A percentile compares a stretch with the other conserved stretches of the same genome.
Conservation (phyloP, 1,140 invertebrate species). For the Orchestia grillus region DNA sequence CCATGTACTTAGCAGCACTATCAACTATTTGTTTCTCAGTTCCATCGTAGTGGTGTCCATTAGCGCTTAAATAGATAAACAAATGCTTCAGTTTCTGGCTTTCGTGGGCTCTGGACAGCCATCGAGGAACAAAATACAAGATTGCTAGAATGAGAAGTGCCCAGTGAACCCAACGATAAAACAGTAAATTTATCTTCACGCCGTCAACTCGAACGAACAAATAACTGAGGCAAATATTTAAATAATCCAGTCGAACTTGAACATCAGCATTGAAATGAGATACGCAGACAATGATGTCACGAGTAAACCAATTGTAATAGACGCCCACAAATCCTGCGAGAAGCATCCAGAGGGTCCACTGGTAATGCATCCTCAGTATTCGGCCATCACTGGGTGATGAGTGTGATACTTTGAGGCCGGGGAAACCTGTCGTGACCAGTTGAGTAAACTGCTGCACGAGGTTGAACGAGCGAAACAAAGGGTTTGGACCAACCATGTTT, state of each 20-base stretch:
- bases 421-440: conserved; percentile 41
- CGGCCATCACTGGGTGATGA: conserved; percentile 45
- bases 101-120: conserved; percentile 42
- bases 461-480: conserved; percentile 50
- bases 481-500: neutral
- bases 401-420: neutral
- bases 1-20: conserved; percentile 37
- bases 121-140: conserved; percentile 45
- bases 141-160: neutral
- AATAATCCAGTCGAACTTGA: conserved; percentile 53
- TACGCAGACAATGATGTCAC: conserved; percentile 44
- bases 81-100: conserved; percentile 51
- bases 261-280: conserved; percentile 58
- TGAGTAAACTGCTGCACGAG: conserved; percentile 45
- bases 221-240: conserved; percentile 41
- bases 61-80: conserved; percentile 35
- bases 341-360: conserved; percentile 56
- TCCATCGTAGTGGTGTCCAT: conserved; percentile 25
- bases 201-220: conserved; percentile 17
- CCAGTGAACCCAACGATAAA: conserved; percentile 57
- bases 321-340: conserved; percentile 40
- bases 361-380: conserved; percentile 58
- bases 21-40: conserved; percentile 57
- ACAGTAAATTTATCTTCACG: neutral
- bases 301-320: conserved; percentile 45